Evolutionary conservation across 2,888 invertebrate genomes (phyloP).

Genomic region (Troilus luridus): DNA sequence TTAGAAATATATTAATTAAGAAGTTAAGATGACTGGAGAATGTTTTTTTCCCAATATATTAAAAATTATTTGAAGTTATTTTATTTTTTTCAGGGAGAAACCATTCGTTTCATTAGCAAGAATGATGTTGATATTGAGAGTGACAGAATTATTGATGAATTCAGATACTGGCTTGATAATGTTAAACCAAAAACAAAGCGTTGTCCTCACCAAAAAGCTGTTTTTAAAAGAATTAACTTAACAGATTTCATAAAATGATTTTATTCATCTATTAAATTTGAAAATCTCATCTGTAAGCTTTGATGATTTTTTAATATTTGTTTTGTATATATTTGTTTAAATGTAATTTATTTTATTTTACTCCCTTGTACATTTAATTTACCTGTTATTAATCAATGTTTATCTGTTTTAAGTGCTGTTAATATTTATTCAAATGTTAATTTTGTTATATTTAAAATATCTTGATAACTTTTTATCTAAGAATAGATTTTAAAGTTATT

Average conservation of each 20-base stretch:
- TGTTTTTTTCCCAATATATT: no score
- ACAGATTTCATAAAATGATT: constrained; percentile 31
- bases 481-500: no score
- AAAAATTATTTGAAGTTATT: not conserved
- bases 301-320: constrained; percentile 4
- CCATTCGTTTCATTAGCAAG: constrained; percentile 29
- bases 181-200: constrained; percentile 27
- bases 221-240: constrained; percentile 50
- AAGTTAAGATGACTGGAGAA: no score
- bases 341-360: constrained; percentile 30
- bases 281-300: not conserved
- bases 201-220: constrained; percentile 61
- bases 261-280: not conserved
- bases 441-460: not conserved
- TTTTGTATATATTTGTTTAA: not conserved
- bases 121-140: constrained; percentile 44
- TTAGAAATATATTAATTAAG: no score
- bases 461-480: not conserved
- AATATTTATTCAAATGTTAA: not conserved
- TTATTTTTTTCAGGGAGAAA: constrained; percentile 58
- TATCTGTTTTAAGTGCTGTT: not conserved
- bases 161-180: constrained; percentile 58
- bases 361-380: not conserved
- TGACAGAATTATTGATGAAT: constrained; percentile 52
- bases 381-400: not conserved